phyloP scores from a whole-genome alignment of 2,888 invertebrate genomes.

The Xiphydria camelus region DNA sequence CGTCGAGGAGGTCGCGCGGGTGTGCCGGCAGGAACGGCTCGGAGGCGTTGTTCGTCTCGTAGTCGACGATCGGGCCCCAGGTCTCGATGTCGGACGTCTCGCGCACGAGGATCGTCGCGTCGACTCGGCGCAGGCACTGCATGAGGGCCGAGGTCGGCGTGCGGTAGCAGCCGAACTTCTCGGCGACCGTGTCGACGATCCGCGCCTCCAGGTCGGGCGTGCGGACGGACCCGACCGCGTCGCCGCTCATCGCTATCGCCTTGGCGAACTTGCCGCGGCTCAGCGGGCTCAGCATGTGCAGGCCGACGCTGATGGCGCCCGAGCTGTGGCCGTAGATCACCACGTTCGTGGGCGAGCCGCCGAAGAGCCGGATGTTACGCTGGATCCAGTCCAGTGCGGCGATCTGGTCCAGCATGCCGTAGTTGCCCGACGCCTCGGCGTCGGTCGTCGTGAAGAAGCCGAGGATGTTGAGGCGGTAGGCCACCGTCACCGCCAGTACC shows the following conservation, averaged over 20 bases:
- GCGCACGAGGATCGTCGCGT: slow-evolving; percentile 65
- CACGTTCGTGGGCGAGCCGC: slow-evolving; percentile 75
- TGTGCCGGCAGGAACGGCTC: slow-evolving; percentile 70
- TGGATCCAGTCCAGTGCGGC: slow-evolving; percentile 80
- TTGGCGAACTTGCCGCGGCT: slow-evolving; percentile 68
- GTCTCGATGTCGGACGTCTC: slow-evolving; percentile 62
- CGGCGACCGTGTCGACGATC: slow-evolving; percentile 68
- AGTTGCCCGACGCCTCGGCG: slow-evolving; percentile 78
- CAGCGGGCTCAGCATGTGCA: slow-evolving; percentile 67
- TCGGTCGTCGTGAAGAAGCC: slow-evolving; percentile 84
- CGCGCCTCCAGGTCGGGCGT: slow-evolving; percentile 66
- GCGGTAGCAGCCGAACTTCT: slow-evolving; percentile 70
- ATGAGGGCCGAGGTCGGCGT: slow-evolving; percentile 70
- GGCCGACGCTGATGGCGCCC: slow-evolving; percentile 76
- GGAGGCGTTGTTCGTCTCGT: slow-evolving; percentile 67
- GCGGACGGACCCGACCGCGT: slow-evolving; percentile 68
- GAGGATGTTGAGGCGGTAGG: slow-evolving; percentile 79
- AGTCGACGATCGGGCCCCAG: slow-evolving; percentile 82
- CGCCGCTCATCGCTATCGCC: slow-evolving; percentile 83
- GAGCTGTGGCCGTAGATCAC: slow-evolving; percentile 80
- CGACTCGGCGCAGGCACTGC: slow-evolving; percentile 69
- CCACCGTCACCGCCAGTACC: slow-evolving; percentile 78
- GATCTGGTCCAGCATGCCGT: slow-evolving; percentile 79
- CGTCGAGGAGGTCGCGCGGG: slow-evolving; percentile 67
- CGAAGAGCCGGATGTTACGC: slow-evolving; percentile 73